Conservation (phyloP, 2,113 vertebrate genomes). For the Albula glossodonta region DNA sequence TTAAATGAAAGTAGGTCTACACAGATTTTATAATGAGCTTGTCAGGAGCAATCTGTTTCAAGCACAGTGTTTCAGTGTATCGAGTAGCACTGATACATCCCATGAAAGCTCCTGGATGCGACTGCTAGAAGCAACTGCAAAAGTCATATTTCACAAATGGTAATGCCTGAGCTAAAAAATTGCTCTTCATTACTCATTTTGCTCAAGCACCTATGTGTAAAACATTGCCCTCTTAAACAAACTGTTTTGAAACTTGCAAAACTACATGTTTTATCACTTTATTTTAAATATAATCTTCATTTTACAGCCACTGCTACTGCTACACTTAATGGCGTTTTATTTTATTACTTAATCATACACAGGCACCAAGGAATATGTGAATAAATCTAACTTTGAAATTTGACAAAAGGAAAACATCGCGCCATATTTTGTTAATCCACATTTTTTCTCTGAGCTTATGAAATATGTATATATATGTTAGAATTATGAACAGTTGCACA, state of each 20-base stretch:
- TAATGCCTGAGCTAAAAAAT: not conserved
- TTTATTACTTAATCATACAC: too few species aligned
- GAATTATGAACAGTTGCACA: too few species aligned
- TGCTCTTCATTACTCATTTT: not conserved
- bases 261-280: too few species aligned
- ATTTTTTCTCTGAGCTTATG: too few species aligned
- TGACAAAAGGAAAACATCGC: not conserved
- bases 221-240: not conserved
- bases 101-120: not conserved
- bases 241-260: not conserved
- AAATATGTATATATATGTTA: too few species aligned
- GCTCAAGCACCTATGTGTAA: not conserved
- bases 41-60: not conserved
- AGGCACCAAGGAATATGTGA: not conserved
- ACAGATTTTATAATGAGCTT: constrained; percentile 7
- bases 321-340: too few species aligned
- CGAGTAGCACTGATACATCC: not conserved
- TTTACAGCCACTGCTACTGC: too few species aligned
- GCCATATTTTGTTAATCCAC: not conserved
- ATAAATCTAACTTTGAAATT: not conserved
- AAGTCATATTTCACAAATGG: not conserved
- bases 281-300: too few species aligned
- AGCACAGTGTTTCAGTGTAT: not conserved
- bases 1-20: not conserved
- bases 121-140: not conserved